Percentiles rank a stretch among this genome's conserved stretches.
Evolutionary conservation across 2,797 vertebrate genomes (phyloP).

Genomic region (Harpagifer antarcticus): DNA sequence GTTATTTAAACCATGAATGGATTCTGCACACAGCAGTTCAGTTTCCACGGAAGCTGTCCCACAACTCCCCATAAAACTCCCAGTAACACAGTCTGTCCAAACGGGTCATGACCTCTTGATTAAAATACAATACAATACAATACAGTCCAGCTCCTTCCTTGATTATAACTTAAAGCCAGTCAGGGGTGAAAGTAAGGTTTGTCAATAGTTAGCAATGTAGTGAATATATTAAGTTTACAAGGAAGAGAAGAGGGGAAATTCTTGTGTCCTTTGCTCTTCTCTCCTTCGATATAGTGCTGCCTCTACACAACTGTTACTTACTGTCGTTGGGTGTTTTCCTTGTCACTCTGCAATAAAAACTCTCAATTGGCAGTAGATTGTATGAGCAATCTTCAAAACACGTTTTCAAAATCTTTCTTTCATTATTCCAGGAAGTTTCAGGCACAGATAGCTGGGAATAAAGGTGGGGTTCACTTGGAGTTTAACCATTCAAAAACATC

Average conservation of each 20-base stretch:
- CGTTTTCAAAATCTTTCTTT: not conserved
- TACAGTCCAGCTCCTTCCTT: not conserved
- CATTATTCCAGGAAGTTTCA: not conserved
- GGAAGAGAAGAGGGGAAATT: not conserved
- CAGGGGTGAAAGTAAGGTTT: not conserved
- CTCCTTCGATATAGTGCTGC: no score
- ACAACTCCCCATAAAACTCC: constrained; percentile 30
- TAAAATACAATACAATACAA: no score
- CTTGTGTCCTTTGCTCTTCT: no score
- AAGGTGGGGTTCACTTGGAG: constrained; percentile 29
- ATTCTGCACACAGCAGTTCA: not conserved
- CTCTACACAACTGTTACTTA: no score
- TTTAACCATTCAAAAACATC: not conserved
- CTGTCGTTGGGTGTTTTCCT: constrained; percentile 7
- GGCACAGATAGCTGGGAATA: constrained; percentile 29
- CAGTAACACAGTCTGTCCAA: constrained; percentile 17
- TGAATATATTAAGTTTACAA: not conserved
- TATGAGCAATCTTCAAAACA: constrained; percentile 26
- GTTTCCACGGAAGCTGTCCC: constrained; percentile 26
- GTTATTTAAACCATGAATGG: constrained; percentile 20
- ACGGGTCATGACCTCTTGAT: constrained; percentile 13
- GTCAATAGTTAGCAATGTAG: not conserved
- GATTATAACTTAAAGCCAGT: not conserved
- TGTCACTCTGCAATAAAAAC: constrained; percentile 15
- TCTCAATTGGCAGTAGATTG: constrained; percentile 14